These are phyloP conservation scores for Eristalis arbustorum DNA, from an alignment of 2,888 invertebrate genomes.

Conservation along the genomic window DNA sequence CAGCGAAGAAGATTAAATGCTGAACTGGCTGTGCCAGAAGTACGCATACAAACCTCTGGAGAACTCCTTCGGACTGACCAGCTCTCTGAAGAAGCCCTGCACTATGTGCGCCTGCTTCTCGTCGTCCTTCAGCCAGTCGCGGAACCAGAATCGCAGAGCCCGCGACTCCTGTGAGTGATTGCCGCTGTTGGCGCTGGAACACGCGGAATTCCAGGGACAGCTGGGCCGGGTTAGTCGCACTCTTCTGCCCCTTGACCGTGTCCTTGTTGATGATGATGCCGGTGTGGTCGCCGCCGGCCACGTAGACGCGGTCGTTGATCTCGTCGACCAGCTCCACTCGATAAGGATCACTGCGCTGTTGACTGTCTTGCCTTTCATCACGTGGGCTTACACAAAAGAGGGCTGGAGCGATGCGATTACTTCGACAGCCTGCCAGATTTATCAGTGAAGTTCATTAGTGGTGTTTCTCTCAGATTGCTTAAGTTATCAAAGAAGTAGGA, in stretches of 20 bases:
- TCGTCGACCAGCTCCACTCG: slow-evolving; percentile 88
- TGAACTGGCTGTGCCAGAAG: neutral
- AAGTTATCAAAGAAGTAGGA: too few relatives aligned
- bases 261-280: slow-evolving; percentile 98
- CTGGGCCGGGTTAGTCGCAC: slow-evolving; percentile 87
- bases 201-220: slow-evolving; percentile 95
- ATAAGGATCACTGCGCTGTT: slow-evolving; percentile 93
- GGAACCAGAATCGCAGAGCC: slow-evolving; percentile 95
- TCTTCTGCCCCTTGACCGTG: slow-evolving; percentile 85
- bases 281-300: slow-evolving; percentile 96
- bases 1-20: slow-evolving; percentile 72
- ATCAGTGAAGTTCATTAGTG: too few relatives aligned
- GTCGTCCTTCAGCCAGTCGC: slow-evolving; percentile 85
- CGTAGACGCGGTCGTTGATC: slow-evolving; percentile 90
- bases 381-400: too few relatives aligned
- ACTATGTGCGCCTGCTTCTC: slow-evolving; percentile 91
- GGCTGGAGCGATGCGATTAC: too few relatives aligned
- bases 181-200: slow-evolving; percentile 92
- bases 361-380: slow-evolving; percentile 96
- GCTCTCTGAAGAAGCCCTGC: slow-evolving; percentile 96
- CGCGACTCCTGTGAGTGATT: slow-evolving; percentile 95
- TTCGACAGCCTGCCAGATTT: too few relatives aligned
- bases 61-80: slow-evolving; percentile 96
- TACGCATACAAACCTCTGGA: slow-evolving; percentile 91
- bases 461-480: too few relatives aligned